Evolutionary conservation across 2,113 vertebrate species (phyloP), one percentile per base, ranked within the genome.

Genomic region (Hippoglossus stenolepis): DNA sequence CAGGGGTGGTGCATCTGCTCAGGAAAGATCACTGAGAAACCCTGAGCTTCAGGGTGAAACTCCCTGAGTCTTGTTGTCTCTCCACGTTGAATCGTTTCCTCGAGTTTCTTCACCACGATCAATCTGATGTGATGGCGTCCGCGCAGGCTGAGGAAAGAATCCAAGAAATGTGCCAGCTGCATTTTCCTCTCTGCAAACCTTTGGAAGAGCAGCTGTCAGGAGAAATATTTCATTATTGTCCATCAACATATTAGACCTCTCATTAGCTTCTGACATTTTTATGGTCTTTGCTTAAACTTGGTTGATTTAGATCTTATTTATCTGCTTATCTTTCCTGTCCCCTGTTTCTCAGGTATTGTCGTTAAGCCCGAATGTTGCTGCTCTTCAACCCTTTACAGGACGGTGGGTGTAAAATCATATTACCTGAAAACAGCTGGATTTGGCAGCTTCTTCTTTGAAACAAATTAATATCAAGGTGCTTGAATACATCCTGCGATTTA

Each of bases 61-160:
- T 57, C 81, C 51, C 12, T 4, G 23, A 66, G 49, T 3, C 61
- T 12, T 7, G 65, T n/a, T 65, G 49, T 21, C 26, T 38, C 49
- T 21, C 47, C 9, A 2, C 28, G 9, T 47, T 7, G 24, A 10
- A 53, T 59, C 1, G 77, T 24, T 4, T 89, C 82, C 56, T 84
- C 83, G 20, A 90, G 83, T 70, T 90, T 92, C 58, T 75, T 87
- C 26, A 79, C 24, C 85, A 87, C 65, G 26, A 84, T 47, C 77
- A 87, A n/a, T 2, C 61, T 65, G 61, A 64, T 65, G 73, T 93
- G 85, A 21, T 87, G 83, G 38, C 72, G 57, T 66, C 60, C 79
- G 49, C 65, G 68, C 12, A 21, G 43, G 54, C 12, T 68, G 58
- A 85, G 77, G 70, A 89, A 90, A 12, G 70, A 69, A 10, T 84